phyloP scores from a whole-genome alignment of 2,888 invertebrate genomes.

The Zygaena filipendulae region DNA sequence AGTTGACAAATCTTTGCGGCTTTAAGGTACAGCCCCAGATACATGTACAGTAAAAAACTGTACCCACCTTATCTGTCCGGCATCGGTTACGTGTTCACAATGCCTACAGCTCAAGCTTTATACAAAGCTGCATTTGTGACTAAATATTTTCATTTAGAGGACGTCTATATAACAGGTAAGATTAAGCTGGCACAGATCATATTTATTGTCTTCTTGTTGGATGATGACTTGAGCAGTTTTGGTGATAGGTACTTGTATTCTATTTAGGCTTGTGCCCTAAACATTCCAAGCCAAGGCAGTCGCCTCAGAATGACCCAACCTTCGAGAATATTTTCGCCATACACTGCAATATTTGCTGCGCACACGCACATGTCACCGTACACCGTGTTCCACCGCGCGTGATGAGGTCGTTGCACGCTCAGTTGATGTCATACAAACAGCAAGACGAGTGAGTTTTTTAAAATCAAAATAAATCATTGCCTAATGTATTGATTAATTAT shows the following conservation, averaged over 20 bases:
- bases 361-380: conserved; percentile 35
- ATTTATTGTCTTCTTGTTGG: too few species aligned
- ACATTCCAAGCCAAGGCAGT: conserved; percentile 68
- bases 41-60: conserved; percentile 76
- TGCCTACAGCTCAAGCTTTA: conserved; percentile 72
- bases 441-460: too few species aligned
- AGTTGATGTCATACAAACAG: too few species aligned
- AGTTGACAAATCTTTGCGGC: too few species aligned
- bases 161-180: conserved; percentile 83
- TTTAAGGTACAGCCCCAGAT: conserved; percentile 84
- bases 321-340: conserved; percentile 64
- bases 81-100: conserved; percentile 81
- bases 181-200: too few species aligned
- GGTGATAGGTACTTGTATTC: conserved; percentile 8
- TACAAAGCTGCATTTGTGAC: conserved; percentile 75
- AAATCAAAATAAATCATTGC: too few species aligned
- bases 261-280: conserved; percentile 70
- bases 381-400: conserved; percentile 30
- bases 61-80: conserved; percentile 88
- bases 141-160: conserved; percentile 80
- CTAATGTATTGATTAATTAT: too few species aligned
- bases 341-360: conserved; percentile 25
- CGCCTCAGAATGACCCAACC: conserved; percentile 71
- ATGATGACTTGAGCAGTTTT: too few species aligned
- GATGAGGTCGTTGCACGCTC: too few species aligned